Evolutionary conservation across 1,140 invertebrate species (phyloP).

Genomic region (Euura lappo): DNA sequence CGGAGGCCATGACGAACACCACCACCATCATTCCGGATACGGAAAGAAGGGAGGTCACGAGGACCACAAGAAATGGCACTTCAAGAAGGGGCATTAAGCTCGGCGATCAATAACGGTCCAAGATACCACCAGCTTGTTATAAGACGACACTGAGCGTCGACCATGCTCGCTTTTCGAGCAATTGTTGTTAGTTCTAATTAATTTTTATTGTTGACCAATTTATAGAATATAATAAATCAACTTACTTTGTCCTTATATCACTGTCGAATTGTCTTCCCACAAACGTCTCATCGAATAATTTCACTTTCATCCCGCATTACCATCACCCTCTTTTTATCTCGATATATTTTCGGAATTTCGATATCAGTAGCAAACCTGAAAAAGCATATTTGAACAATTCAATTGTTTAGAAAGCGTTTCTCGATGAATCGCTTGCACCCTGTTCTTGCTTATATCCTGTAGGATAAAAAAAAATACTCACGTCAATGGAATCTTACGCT

Average conservation of each 20-base stretch:
- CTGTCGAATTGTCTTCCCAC: too few species aligned
- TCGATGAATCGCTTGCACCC: too few species aligned
- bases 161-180: background rate
- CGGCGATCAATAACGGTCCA: background rate
- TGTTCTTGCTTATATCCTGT: too few species aligned
- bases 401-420: too few species aligned
- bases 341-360: too few species aligned
- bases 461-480: too few species aligned
- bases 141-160: background rate
- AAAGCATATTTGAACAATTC: too few species aligned
- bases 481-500: too few species aligned
- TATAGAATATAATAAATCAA: constrained; percentile 1
- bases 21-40: constrained; percentile 42
- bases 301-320: too few species aligned
- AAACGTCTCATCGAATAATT: too few species aligned
- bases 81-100: constrained; percentile 23
- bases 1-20: constrained; percentile 48
- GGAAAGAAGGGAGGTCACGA: constrained; percentile 49
- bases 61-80: constrained; percentile 45
- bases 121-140: constrained; percentile 11
- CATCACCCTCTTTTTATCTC: too few species aligned
- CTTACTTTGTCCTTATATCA: background rate
- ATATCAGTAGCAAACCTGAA: too few species aligned
- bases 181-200: constrained; percentile 11
- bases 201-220: constrained; percentile 12